Evolutionary conservation across 2,888 invertebrate genomes (phyloP).

Genomic region (Boloria selene): DNA sequence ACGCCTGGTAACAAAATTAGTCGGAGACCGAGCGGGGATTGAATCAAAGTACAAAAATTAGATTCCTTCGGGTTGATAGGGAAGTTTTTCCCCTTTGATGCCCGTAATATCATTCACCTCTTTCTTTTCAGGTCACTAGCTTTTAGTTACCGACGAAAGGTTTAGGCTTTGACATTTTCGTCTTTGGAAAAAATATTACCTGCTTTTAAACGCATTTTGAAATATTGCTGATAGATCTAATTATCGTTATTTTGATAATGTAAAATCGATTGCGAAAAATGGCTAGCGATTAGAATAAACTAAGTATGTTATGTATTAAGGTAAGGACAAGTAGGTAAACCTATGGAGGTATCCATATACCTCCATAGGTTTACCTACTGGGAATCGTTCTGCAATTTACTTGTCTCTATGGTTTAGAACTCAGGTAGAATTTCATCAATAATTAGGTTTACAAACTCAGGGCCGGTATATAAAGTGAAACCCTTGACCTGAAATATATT

Average conservation of each 20-base stretch:
- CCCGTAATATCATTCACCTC: constrained; percentile 60
- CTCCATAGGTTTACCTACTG: no score
- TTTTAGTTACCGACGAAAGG: constrained; percentile 41
- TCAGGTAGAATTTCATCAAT: no score
- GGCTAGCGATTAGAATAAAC: no score
- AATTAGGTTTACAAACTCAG: no score
- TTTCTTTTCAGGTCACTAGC: constrained; percentile 48
- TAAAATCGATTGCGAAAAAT: no score
- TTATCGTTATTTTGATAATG: no score
- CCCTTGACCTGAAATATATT: neutral
- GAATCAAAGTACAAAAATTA: constrained; percentile 71
- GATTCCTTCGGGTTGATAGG: constrained; percentile 56
- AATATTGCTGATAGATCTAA: neutral
- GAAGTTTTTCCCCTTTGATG: constrained; percentile 66
- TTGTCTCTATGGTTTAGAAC: no score
- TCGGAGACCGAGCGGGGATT: constrained; percentile 45
- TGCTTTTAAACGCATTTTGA: neutral
- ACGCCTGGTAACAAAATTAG: constrained; percentile 53
- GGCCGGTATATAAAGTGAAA: neutral
- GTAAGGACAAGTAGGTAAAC: no score
- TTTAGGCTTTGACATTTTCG: neutral
- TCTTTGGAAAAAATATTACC: neutral
- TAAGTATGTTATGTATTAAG: no score
- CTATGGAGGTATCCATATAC: no score
- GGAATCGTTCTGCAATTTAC: no score